Evolutionary conservation across 2,888 invertebrate species (phyloP).

Genomic region (Dastarcus helophoroides): DNA sequence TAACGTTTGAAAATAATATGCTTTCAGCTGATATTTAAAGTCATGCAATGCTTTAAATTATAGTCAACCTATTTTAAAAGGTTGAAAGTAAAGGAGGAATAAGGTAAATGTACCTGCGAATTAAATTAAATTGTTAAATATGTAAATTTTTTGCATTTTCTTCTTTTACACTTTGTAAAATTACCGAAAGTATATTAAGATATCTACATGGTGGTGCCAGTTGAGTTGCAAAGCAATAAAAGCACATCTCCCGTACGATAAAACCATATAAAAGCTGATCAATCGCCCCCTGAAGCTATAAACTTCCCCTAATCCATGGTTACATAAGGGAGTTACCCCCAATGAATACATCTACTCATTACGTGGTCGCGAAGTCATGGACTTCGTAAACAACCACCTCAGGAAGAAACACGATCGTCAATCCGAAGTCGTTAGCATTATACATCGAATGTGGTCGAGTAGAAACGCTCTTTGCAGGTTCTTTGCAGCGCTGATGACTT

Average conservation of each 20-base stretch:
- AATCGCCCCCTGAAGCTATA: constrained; percentile 24
- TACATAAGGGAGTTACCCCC: constrained; percentile 31
- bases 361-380: constrained; percentile 32
- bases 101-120: too few species aligned
- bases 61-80: too few species aligned
- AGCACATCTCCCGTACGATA: constrained; percentile 33
- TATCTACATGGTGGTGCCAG: constrained; percentile 17
- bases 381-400: constrained; percentile 13
- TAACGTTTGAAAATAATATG: too few species aligned
- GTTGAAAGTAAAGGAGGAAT: too few species aligned
- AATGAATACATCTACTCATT: constrained; percentile 37
- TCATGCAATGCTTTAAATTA: too few species aligned
- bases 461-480: neutral
- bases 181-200: too few species aligned
- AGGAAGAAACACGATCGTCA: constrained; percentile 1
- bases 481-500: constrained; percentile 7
- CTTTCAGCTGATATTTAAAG: too few species aligned
- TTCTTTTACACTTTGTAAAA: too few species aligned
- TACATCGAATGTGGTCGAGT: constrained; percentile 3
- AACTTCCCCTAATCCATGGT: constrained; percentile 24
- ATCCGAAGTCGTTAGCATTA: neutral
- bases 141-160: too few species aligned
- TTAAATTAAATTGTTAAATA: too few species aligned
- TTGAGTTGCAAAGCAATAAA: constrained; percentile 28
- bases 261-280: constrained; percentile 34